Evolutionary conservation across 2,797 vertebrate species (phyloP), one percentile per base, ranked within the genome.

Genomic region (Anguilla anguilla): DNA sequence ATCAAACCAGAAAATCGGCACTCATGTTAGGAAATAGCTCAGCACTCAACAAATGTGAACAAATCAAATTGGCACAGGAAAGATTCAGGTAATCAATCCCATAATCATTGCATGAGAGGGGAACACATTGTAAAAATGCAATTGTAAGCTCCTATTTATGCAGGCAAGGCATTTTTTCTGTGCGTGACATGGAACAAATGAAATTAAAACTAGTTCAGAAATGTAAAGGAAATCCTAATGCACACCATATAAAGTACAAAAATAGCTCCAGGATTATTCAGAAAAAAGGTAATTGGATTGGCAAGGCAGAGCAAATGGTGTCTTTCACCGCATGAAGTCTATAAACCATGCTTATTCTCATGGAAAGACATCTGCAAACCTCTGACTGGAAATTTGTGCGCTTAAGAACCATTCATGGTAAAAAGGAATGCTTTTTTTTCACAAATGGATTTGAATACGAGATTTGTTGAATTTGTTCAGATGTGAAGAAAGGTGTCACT

Each of bases 11-110:
- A 91, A 93, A 93, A 13, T 53, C 7, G 88, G 94, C 87, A 17
- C 22, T 88, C 89, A 91, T 95, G 96, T 95, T 93, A 94, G 91
- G 92, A 93, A 91, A 92, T 91, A 94, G 94, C 92, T 95, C 94
- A 94, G 94, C 96, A 97, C 97, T 97, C 94, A 53, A 53, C 51
- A 53, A 95, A 96, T 97, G 95, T 94, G 91, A 90, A 91, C 86
- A 97, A 96, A 97, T 97, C 88, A 86, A 95, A 94, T 93, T 96
- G 94, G 92, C 95, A 95, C 96, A 93, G 95, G 95, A 92, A 85
- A 90, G 96, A 96, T 94, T 95, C 90, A 95, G 95, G 97, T 97
- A 95, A 93, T 92, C 82, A 15, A 91, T 89, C 53, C 91, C 90
- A 89, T 28, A 91, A 93, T 94, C 96, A 96, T 91, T 92, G 92